These are phyloP conservation scores for Augochlorella aurata DNA, from an alignment of 2,888 invertebrate genomes.

Conservation along the genomic window DNA sequence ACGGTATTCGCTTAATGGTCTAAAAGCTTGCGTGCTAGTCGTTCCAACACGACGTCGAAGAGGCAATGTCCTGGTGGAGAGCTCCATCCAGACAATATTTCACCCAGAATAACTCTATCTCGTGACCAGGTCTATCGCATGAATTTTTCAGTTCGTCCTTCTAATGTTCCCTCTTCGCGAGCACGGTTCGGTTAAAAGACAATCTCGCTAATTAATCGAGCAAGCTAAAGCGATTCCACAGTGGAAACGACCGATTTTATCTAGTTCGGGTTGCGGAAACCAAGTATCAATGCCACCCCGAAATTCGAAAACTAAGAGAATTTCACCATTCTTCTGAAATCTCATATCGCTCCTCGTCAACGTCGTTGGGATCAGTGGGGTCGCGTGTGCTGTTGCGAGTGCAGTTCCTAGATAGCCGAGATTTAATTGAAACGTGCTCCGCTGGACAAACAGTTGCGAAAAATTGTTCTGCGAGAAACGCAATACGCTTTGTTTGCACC, in stretches of 20 bases:
- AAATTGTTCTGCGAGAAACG: slow-evolving; percentile 51
- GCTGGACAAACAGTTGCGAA: slow-evolving; percentile 37
- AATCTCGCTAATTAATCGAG: slow-evolving; percentile 19
- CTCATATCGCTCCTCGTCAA: not conserved
- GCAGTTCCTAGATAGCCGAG: slow-evolving; percentile 50
- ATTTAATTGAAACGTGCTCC: slow-evolving; percentile 66
- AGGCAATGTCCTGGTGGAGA: not conserved
- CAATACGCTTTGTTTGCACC: slow-evolving; percentile 20
- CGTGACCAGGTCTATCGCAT: slow-evolving; percentile 49
- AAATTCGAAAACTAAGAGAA: not conserved
- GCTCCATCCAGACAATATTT: slow-evolving; percentile 42
- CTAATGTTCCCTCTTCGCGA: slow-evolving; percentile 15
- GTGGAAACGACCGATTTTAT: not conserved
- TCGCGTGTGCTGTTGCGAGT: slow-evolving; percentile 38
- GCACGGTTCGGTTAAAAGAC: not conserved
- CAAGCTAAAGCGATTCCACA: not conserved
- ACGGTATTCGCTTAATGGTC: slow-evolving; percentile 22
- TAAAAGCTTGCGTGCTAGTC: slow-evolving; percentile 39
- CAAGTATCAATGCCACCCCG: not conserved
- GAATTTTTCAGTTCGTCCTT: slow-evolving; percentile 54
- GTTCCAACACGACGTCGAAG: slow-evolving; percentile 4
- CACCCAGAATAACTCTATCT: slow-evolving; percentile 48
- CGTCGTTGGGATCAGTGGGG: not conserved
- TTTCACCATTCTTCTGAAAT: not conserved
- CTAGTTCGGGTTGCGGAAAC: not conserved